Conservation (phyloP, 2,113 vertebrate genomes). For the Thinocorus orbignyianus region DNA sequence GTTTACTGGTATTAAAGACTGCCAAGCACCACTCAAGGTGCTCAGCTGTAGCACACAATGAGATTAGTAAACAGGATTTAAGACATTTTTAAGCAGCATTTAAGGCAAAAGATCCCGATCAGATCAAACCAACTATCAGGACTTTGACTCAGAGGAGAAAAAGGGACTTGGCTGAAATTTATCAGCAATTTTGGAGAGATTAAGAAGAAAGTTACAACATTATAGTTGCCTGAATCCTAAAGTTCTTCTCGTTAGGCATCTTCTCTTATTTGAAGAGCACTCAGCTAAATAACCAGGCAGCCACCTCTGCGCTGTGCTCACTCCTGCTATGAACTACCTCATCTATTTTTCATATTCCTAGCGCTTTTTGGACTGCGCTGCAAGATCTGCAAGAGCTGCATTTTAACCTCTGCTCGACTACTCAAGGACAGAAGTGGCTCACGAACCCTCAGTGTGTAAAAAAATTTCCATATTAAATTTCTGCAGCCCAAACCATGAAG, state of each 20-base stretch:
- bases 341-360: conserved; percentile 10
- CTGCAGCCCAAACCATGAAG: conserved; percentile 23
- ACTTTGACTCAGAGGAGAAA: not conserved
- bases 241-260: not conserved
- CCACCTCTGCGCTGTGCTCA: not conserved
- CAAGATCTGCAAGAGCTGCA: not conserved
- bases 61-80: no score
- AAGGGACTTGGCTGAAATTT: not conserved
- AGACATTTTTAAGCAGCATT: not conserved
- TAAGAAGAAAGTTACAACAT: not conserved
- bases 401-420: not conserved
- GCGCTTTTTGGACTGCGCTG: not conserved
- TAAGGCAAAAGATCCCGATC: not conserved
- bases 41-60: not conserved
- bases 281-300: not conserved
- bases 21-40: accelerated
- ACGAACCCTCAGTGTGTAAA: not conserved
- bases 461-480: conserved; percentile 3
- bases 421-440: conserved; percentile 4
- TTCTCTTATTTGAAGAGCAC: not conserved
- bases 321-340: not conserved
- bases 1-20: not conserved
- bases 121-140: not conserved
- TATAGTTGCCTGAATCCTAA: not conserved
- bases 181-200: not conserved